Evolutionary conservation across 1,140 invertebrate genomes (phyloP).

Genomic region (Condylostylus longicornis): DNA sequence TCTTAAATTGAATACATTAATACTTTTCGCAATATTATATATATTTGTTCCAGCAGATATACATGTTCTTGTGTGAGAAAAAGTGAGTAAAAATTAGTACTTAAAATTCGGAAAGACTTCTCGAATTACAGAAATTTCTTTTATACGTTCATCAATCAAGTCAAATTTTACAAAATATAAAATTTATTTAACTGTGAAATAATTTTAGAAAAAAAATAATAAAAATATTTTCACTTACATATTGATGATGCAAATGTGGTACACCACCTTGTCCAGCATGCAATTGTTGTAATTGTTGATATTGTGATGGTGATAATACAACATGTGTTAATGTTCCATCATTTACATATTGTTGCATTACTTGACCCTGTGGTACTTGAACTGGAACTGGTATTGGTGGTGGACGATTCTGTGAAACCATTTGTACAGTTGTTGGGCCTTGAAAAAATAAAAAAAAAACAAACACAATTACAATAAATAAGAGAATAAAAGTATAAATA

Average conservation of each 20-base stretch:
- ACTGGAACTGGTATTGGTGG: constrained; percentile 70
- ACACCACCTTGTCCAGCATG: constrained; percentile 32
- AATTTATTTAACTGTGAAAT: too few relatives aligned
- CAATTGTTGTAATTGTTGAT: constrained; percentile 45
- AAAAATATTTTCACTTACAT: constrained; percentile 19
- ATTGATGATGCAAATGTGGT: constrained; percentile 24
- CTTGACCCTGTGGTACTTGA: constrained; percentile 74
- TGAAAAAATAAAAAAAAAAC: constrained; percentile 22
- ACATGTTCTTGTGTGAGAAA: too few relatives aligned
- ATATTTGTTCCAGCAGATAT: too few relatives aligned
- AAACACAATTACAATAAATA: constrained; percentile 2
- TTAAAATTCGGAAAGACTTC: too few relatives aligned
- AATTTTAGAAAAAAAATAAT: too few relatives aligned
- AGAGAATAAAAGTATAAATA: background rate
- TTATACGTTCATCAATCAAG: too few relatives aligned
- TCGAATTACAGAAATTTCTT: too few relatives aligned
- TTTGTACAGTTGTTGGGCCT: constrained; percentile 62
- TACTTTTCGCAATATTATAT: too few relatives aligned
- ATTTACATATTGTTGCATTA: constrained; percentile 80
- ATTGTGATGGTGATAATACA: constrained; percentile 58
- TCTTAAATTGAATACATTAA: too few relatives aligned
- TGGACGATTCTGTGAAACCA: constrained; percentile 65
- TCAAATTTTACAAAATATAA: too few relatives aligned
- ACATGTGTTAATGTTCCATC: constrained; percentile 76
- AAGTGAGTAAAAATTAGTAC: too few relatives aligned